Conservation (phyloP, 2,888 invertebrate genomes). For the Anorthoa munda region DNA sequence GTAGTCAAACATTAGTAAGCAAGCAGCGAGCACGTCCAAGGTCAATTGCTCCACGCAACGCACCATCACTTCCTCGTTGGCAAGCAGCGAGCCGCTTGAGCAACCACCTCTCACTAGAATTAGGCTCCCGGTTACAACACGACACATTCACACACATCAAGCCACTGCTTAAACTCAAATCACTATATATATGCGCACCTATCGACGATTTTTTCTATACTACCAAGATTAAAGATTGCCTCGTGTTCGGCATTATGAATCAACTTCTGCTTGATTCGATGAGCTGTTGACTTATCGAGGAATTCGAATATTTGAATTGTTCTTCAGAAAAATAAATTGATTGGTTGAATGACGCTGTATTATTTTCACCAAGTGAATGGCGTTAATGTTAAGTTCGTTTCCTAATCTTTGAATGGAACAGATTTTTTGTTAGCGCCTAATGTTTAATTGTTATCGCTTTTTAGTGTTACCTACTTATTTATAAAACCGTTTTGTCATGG, state of each 20-base stretch:
- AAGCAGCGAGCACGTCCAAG: slow-evolving; percentile 80
- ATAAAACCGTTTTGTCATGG: slow-evolving; percentile 28
- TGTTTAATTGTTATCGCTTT: slow-evolving; percentile 40
- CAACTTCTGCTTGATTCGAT: slow-evolving; percentile 29
- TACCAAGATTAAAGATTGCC: slow-evolving; percentile 17
- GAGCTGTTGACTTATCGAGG: slow-evolving; percentile 25
- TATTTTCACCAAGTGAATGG: slow-evolving; percentile 47
- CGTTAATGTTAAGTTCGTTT: slow-evolving; percentile 11
- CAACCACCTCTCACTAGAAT: slow-evolving; percentile 88
- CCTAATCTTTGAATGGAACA: slow-evolving; percentile 29
- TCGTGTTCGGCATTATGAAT: slow-evolving; percentile 45
- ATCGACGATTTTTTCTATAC: slow-evolving; percentile 27
- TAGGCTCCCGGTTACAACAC: slow-evolving; percentile 83
- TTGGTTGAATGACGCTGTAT: slow-evolving; percentile 22
- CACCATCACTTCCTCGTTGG: slow-evolving; percentile 88
- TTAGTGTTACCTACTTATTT: slow-evolving; percentile 35
- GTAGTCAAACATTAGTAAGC: slow-evolving; percentile 78
- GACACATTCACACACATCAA: slow-evolving; percentile 66
- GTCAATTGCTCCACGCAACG: slow-evolving; percentile 84
- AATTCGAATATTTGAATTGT: slow-evolving; percentile 35
- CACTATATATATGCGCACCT: slow-evolving; percentile 27
- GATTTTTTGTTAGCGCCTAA: slow-evolving; percentile 36
- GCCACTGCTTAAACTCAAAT: slow-evolving; percentile 44
- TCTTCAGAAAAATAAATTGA: slow-evolving; percentile 9
- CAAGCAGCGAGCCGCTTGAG: slow-evolving; percentile 80